Conservation (phyloP, 2,888 invertebrate genomes). For the Pachliopta kotzebuea region DNA sequence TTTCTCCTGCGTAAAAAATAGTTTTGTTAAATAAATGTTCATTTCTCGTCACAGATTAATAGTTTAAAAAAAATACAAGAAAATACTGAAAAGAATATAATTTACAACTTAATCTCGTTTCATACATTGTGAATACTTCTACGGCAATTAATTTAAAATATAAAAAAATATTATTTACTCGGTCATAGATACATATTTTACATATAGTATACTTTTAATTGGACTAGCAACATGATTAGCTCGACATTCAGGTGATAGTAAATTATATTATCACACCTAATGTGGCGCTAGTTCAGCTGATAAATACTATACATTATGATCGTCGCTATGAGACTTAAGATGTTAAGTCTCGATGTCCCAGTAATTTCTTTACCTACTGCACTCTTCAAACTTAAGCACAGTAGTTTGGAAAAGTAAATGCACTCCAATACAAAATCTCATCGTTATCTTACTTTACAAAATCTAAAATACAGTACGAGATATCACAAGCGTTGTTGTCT, state of each 20-base stretch:
- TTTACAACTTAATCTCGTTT: constrained; percentile 9
- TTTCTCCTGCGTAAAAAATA: neutral
- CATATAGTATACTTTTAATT: constrained; percentile 32
- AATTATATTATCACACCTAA: too few species aligned
- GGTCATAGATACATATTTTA: too few species aligned
- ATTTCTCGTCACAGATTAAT: neutral
- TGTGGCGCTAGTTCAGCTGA: too few species aligned
- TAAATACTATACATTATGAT: too few species aligned
- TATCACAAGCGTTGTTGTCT: constrained; percentile 40
- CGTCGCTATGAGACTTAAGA: too few species aligned
- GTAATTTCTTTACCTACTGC: too few species aligned
- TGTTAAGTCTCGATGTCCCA: too few species aligned
- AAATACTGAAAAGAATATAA: constrained; percentile 21
- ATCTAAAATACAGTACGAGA: constrained; percentile 32
- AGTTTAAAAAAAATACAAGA: neutral
- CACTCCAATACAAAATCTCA: constrained; percentile 40
- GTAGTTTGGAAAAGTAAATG: too few species aligned
- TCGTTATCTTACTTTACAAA: constrained; percentile 30
- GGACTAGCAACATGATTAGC: neutral
- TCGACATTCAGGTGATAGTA: constrained; percentile 45
- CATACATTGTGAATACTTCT: constrained; percentile 22
- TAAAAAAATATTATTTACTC: constrained; percentile 19
- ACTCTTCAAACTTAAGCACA: constrained; percentile 30
- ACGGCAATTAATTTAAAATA: constrained; percentile 32
- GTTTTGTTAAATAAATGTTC: neutral